Evolutionary conservation across 2,113 vertebrate species (phyloP), one percentile per base, ranked within the genome.

Genomic region (Xiphophorus couchianus): DNA sequence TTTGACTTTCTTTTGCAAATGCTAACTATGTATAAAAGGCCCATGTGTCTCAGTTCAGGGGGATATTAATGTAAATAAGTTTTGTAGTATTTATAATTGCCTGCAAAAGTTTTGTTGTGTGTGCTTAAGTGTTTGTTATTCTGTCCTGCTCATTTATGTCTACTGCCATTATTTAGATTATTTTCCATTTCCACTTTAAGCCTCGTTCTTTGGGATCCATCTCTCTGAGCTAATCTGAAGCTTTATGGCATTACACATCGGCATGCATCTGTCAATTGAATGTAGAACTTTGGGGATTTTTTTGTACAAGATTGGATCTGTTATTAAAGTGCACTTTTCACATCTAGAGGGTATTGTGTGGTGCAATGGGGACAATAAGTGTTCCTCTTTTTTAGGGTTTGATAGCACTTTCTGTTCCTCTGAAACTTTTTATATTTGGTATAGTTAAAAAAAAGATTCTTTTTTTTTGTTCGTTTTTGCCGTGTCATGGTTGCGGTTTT

Each of bases 251-350:
- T 75, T 44, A 60, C 72, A 42, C 62, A 31, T 70, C 33, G 29
- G 33, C 64, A 37, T 61, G 30, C 69, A 74, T 76, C 54, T 37
- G 61, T 58, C 69, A 66, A 51, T 11, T 84, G 61, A 87, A 63
- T 73, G 73, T 62, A 64, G 17, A 64, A 29, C 39, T 69, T 65
- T 84, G 69, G 86, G 71, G 11, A 37, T 82, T 58, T 19, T 54
- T 58, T 74, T 83, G 67, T 71, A 64, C 14, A 35, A 48, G 35
- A 58, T 28, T 66, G 48, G 58, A 58, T 37, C n/a, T 29, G 30
- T 73, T 75, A 85, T 79, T 89, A 85, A 89, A 91, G 44, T 72
- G 1, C 66, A 44, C 78, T 82, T 85, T 86, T 81, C 28, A 84
- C 51, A 71, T 70, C n/a, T 33, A 2, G 12, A 33, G 30, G 44